Evolutionary conservation across 2,797 vertebrate genomes (phyloP), one percentile per base, ranked within the genome.

Genomic region (Tarsius wallacei): DNA sequence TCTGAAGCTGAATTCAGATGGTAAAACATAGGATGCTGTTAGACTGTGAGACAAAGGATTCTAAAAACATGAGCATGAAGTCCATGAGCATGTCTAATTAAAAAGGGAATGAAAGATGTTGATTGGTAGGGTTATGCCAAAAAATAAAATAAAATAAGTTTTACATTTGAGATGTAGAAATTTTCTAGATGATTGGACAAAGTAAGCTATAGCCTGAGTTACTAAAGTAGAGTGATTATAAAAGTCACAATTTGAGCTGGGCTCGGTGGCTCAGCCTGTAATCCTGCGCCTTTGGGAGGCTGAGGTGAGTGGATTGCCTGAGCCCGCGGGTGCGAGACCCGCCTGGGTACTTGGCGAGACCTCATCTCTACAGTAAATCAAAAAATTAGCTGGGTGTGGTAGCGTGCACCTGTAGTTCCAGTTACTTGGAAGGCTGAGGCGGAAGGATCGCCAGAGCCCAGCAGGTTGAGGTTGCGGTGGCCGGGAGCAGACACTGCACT

Each of bases 191-290:
- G 16, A 63, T 76, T 57, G 33, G 53, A 12, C 31, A 31, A 85
- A 42, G 11, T 10, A 78, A 94, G 26, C 13, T 47, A 36, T 51
- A 59, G 49, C 59, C 28, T 10, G 31, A 84, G 26, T 66, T 94
- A 53, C 13, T 76, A 16, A 59, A 77, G 19, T 76, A 74, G n/a
- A 31, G 51, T 33, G 13, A 53, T 57, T 26, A 2, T n/a, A 74
- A 70, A 84, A 36, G 24, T 94, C 77, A 87, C 24, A 90, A 63
- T 84, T 78, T 57, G 33, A n/a, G n/a, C n/a, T n/a, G n/a, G n/a
- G n/a, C n/a, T n/a, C n/a, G n/a, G n/a, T n/a, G n/a, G n/a, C n/a
- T n/a, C n/a, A n/a, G n/a, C n/a, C n/a, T n/a, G n/a, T n/a, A n/a
- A n/a, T n/a, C n/a, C n/a, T n/a, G n/a, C n/a, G n/a, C n/a, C n/a